A percentile compares a stretch with the other conserved stretches of the same genome.
Conservation (phyloP, 2,113 vertebrate genomes). For the Nestor notabilis region DNA sequence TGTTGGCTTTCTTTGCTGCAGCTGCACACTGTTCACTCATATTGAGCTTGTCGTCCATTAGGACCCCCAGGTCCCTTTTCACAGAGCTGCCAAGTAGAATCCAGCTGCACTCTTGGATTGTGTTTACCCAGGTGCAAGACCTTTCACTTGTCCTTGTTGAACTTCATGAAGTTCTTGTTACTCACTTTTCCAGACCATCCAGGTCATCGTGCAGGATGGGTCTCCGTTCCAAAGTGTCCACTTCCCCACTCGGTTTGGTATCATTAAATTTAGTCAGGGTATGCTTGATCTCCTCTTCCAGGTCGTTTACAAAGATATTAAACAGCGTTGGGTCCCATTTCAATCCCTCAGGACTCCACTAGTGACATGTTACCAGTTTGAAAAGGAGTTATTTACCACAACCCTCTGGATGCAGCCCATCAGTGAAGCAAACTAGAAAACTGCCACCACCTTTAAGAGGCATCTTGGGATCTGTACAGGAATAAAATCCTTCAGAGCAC, state of each 20-base stretch:
- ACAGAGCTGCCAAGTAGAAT: neutral
- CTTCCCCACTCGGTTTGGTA: neutral
- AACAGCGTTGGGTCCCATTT: neutral
- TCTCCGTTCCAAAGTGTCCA: neutral
- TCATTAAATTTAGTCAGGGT: neutral
- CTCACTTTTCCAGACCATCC: neutral
- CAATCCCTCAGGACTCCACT: neutral
- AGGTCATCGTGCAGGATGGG: neutral
- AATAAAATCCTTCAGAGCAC: neutral
- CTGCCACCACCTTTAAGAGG: neutral
- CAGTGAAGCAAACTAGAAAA: neutral
- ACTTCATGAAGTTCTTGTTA: neutral
- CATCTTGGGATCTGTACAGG: neutral
- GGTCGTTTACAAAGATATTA: neutral
- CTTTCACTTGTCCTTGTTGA: neutral
- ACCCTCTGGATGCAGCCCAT: neutral
- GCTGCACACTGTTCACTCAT: neutral
- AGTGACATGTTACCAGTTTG: neutral
- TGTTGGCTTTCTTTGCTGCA: neutral
- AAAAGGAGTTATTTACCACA: neutral
- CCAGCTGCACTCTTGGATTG: neutral
- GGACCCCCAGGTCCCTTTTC: neutral
- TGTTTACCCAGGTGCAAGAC: neutral
- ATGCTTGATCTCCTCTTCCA: neutral
- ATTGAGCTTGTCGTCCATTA: neutral